Evolutionary conservation across 2,797 vertebrate species (phyloP), one percentile per base, ranked within the genome.

Genomic region (Jordanella pulchra): DNA sequence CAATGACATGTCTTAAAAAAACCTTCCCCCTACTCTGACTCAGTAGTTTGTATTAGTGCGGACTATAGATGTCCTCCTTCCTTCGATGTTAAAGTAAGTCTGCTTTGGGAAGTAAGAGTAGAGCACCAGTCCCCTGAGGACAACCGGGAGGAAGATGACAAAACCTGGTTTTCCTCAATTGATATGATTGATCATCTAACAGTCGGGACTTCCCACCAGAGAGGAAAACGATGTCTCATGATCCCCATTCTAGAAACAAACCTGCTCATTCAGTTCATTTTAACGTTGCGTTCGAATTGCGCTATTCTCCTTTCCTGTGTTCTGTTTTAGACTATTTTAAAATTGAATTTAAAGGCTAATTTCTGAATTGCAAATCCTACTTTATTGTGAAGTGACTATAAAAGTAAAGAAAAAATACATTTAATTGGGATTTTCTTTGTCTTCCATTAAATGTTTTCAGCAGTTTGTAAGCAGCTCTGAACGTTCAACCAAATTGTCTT

Each of bases 151-250:
- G 91, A 88, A 92, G 92, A 88, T 90, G 90, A 91, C 88, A 84
- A 65, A 85, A 90, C 83, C 84, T 85, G 86, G 87, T 84, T 90
- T 90, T 87, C 89, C 75, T 89, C 80, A 72, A 83, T 86, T 82
- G 66, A 65, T 89, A 93, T 95, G 94, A 94, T 94, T 93, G 92
- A 95, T 95, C 92, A 86, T 71, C 72, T 82, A 79, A 92, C 71
- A 72, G 92, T 92, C 80, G 88, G 89, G 93, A 88, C 80, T 83
- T 71, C 93, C 91, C 84, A 79, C 53, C 76, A 53, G 61, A 74
- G 71, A 86, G 71, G 72, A 73, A 81, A 58, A 73, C 69, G 42
- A 51, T 47, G 44, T 80, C 75, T 63, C 17, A 44, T 39, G 35
- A 2, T 42, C 51, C 66, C 51, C 61, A 85, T 79, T 64, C 79